Evolutionary conservation across 1,140 invertebrate genomes (phyloP).

Genomic region (Muscidifurax raptorellus): DNA sequence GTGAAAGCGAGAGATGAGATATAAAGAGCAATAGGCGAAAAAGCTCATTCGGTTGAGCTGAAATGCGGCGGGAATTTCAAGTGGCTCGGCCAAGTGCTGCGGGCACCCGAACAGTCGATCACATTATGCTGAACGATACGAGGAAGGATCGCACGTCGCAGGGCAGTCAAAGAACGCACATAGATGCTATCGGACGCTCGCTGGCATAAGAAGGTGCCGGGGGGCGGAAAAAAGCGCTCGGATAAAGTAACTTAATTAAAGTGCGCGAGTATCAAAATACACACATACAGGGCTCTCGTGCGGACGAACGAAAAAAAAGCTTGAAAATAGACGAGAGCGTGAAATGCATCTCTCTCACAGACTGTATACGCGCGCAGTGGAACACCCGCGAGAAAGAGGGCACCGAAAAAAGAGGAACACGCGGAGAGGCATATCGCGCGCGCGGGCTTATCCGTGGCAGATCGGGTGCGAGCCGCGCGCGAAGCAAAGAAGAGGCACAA

Average conservation of each 20-base stretch:
- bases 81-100: slow-evolving; percentile 50
- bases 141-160: slow-evolving; percentile 51
- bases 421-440: too few species aligned
- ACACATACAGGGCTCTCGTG: neutral
- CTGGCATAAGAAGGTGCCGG: neutral
- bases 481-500: slow-evolving; percentile 58
- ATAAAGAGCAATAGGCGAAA: too few species aligned
- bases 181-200: neutral
- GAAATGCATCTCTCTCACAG: neutral
- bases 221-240: neutral
- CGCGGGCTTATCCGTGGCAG: slow-evolving; percentile 35
- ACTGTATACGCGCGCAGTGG: neutral
- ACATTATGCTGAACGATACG: slow-evolving; percentile 63
- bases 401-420: slow-evolving; percentile 51
- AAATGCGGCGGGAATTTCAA: slow-evolving; percentile 57
- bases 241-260: neutral
- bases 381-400: slow-evolving; percentile 32
- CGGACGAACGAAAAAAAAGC: slow-evolving; percentile 38
- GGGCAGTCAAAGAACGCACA: too few species aligned
- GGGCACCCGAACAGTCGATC: slow-evolving; percentile 61
- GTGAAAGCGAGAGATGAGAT: neutral
- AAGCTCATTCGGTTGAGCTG: neutral
- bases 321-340: slow-evolving; percentile 43
- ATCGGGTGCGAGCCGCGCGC: slow-evolving; percentile 46
- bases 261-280: neutral